Base-by-base conservation (phyloP, 1,140 invertebrate genomes). In the Galleria mellonella region DNA sequence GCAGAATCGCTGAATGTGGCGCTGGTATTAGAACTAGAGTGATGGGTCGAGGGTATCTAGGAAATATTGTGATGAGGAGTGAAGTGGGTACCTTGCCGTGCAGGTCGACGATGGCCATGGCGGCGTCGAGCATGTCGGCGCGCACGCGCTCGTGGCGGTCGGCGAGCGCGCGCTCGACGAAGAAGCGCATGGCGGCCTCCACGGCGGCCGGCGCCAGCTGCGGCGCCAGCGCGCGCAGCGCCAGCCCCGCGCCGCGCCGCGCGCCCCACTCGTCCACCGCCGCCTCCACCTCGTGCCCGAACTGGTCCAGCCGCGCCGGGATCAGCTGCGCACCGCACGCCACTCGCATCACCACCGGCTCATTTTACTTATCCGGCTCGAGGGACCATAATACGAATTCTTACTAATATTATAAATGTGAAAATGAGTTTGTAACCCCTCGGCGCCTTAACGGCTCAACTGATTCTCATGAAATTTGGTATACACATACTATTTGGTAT, bases 61-160 rank as follows among this genome's bases (percentile, higher is more conserved):
- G n/a, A n/a, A n/a, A n/a, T n/a, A n/a, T n/a, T 23, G 17, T 23
- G 17, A 6, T 23, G 17, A 3, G 17, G 17, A 3, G 17, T 23
- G 2, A 17, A 43, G 79, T 81, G 6, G 27, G 41, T 51, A 92
- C 90, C 87, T 97, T 97, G 27, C 97, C 97, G 87, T 99, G 96
- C 35, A 93, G 86, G 77, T 98, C 94, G 1, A 99, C 94, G 40
- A 95, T 90, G 40, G 92, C 92, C 47, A 98, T 89, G n/a, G 97
- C 97, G 23, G 97, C 96, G 48, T 93, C 92, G 35, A 98, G 87
- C 97, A 99, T 99, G 73, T 96, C 91, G 14, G 90, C 91, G 12
- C 96, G 88, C 3, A 99, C 98, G 10, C 89, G 87, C 51, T 92
- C 89, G 73, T 93, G 90, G 11, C 96, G 88, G 87, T 99, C 98